Evolutionary conservation across 2,888 invertebrate genomes (phyloP).

Genomic region (Dione juno): DNA sequence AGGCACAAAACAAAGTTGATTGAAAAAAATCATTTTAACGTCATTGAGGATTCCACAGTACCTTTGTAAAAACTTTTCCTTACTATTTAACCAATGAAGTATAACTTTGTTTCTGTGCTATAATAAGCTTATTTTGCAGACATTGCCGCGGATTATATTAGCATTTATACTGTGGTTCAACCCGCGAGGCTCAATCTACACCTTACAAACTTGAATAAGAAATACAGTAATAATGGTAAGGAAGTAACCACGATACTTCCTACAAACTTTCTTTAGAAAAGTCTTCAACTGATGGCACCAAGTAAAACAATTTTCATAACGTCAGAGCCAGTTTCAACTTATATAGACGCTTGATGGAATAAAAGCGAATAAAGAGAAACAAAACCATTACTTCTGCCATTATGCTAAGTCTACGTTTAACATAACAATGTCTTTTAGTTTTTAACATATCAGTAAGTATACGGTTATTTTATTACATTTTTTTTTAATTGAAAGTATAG

Average conservation of each 20-base stretch:
- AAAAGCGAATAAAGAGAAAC: slow-evolving; percentile 13
- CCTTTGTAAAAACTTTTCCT: neutral
- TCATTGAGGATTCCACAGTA: slow-evolving; percentile 20
- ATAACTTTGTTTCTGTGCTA: neutral
- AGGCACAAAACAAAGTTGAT: slow-evolving; percentile 25
- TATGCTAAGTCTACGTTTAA: slow-evolving; percentile 3
- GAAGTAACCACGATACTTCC: slow-evolving; percentile 25
- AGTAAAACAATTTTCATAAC: slow-evolving; percentile 41
- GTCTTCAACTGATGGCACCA: slow-evolving; percentile 29
- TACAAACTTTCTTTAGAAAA: slow-evolving; percentile 30
- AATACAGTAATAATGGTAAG: slow-evolving; percentile 31
- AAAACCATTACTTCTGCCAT: slow-evolving; percentile 10
- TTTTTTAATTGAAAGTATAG: slow-evolving; percentile 1
- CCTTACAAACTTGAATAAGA: slow-evolving; percentile 25
- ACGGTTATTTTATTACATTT: too few species aligned
- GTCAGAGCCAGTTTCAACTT: slow-evolving; percentile 20
- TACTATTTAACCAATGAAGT: slow-evolving; percentile 9
- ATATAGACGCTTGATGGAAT: slow-evolving; percentile 14
- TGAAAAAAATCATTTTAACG: slow-evolving; percentile 13
- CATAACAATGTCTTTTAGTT: neutral
- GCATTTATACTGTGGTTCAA: slow-evolving; percentile 18
- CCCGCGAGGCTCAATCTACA: slow-evolving; percentile 6
- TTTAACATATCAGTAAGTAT: too few species aligned
- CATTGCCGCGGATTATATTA: neutral
- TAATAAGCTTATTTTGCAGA: neutral